Conservation (phyloP, 2,888 invertebrate species). For the Hirudinaria manillensis region DNA sequence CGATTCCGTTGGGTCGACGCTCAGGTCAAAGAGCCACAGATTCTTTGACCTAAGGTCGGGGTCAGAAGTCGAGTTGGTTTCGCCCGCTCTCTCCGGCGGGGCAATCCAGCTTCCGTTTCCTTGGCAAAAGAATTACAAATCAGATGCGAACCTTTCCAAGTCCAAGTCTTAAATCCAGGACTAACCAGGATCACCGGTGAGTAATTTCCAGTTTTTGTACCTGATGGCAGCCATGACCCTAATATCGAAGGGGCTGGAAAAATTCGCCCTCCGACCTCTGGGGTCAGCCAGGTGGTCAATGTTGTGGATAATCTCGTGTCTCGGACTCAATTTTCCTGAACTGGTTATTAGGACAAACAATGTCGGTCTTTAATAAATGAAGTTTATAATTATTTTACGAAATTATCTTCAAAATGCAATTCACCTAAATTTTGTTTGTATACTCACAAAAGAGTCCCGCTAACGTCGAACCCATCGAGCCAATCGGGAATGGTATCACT, state of each 20-base stretch:
- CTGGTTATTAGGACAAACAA: too few relatives aligned
- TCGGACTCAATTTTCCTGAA: slow-evolving; percentile 39
- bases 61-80: slow-evolving; percentile 26
- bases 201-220: slow-evolving; percentile 48
- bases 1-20: slow-evolving; percentile 46
- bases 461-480: slow-evolving; percentile 49
- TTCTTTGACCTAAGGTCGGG: slow-evolving; percentile 41
- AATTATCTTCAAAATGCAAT: not conserved
- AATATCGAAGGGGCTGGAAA: slow-evolving; percentile 43
- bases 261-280: slow-evolving; percentile 37
- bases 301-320: slow-evolving; percentile 65
- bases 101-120: slow-evolving; percentile 45
- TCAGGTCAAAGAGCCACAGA: slow-evolving; percentile 50
- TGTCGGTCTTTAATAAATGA: slow-evolving; percentile 3
- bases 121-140: slow-evolving; percentile 20
- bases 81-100: slow-evolving; percentile 38
- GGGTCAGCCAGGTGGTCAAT: slow-evolving; percentile 62
- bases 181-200: slow-evolving; percentile 50
- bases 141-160: not conserved
- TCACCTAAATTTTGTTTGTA: too few relatives aligned
- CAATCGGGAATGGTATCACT: slow-evolving; percentile 45
- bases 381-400: too few relatives aligned
- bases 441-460: slow-evolving; percentile 48
- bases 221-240: slow-evolving; percentile 47
- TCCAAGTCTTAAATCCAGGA: not conserved